Evolutionary conservation across 2,113 vertebrate species (phyloP), one percentile per base, ranked within the genome.

Genomic region (Tinamus guttatus): DNA sequence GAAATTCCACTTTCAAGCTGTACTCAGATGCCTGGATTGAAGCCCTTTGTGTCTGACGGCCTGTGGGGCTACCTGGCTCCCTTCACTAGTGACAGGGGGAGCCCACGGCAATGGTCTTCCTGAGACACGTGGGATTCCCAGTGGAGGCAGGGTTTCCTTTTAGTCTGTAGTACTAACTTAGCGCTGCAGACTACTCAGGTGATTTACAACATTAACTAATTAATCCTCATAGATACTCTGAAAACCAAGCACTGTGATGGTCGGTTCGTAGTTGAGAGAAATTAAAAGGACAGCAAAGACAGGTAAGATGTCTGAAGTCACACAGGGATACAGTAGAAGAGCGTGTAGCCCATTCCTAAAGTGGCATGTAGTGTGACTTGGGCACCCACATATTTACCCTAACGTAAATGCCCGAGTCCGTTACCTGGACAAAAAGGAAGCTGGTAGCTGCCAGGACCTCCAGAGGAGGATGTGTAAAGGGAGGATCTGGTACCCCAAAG

Each of bases 61-160:
- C 36, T 17, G 12, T 24, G 38, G 18, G 9, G 40, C 11, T 43
- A 25, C 38, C 58, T 4, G 0, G 32, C 28, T 54, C 21, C 16
- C 34, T 5, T 21, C 7, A 7, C 17, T 54, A n/a, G 27, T 22
- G 0, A 0, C 12, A 14, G 60, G 62, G 13, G 58, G 13, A 69
- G 5, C 47, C 54, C 27, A 45, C 51, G 15, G 34, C 6, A 8
- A 25, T 0, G 0, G 10, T 10, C 32, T 40, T 52, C 16, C 17
- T 19, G 28, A n/a, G 76, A 34, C 20, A 8, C 10, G 18, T 14
- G 60, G 40, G 41, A 73, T 27, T 4, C 32, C 56, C 56, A 47
- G 3, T 21, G 38, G 41, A 52, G n/a, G 32, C 2, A 5, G 34
- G 25, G 49, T 11, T 22, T 30, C 9, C 27, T 19, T 85, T 80